These are phyloP conservation scores for Pelodiscus sinensis DNA, from an alignment of 2,113 vertebrate genomes.

Conservation along the genomic window DNA sequence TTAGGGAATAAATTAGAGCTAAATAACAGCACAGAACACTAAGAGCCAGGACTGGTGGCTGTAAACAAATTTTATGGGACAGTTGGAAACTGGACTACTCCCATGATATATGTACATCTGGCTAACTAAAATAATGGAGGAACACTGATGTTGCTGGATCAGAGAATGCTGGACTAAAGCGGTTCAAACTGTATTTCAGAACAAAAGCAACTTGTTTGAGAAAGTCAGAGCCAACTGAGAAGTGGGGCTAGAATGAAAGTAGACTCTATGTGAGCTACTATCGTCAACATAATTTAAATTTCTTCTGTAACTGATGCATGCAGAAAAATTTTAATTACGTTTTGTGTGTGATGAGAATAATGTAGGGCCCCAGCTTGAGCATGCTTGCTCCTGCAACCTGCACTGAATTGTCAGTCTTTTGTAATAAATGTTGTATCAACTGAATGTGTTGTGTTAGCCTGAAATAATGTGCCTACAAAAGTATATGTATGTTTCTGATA, in stretches of 20 bases:
- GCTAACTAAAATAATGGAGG: too few relatives aligned
- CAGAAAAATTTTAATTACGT: background rate
- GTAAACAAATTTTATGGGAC: too few relatives aligned
- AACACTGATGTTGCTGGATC: too few relatives aligned
- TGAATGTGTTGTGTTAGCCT: background rate
- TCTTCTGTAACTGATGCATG: background rate
- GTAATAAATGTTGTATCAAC: background rate
- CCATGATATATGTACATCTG: too few relatives aligned
- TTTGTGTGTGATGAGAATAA: background rate
- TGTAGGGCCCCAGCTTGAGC: background rate
- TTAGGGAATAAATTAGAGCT: too few relatives aligned
- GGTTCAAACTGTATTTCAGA: background rate
- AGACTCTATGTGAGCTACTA: background rate
- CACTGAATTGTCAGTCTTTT: rapidly evolving
- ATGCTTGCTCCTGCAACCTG: background rate
- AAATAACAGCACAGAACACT: too few relatives aligned
- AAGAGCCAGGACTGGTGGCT: too few relatives aligned
- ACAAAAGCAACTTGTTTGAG: background rate
- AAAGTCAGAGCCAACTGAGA: background rate
- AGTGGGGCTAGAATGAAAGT: background rate
- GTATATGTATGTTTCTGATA: background rate
- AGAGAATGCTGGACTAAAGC: too few relatives aligned
- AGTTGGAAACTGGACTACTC: too few relatives aligned
- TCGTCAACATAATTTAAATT: background rate
- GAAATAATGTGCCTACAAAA: background rate